These are phyloP conservation scores for Aeoliscus strigatus DNA, from an alignment of 2,797 vertebrate species.

Conservation along the genomic window DNA sequence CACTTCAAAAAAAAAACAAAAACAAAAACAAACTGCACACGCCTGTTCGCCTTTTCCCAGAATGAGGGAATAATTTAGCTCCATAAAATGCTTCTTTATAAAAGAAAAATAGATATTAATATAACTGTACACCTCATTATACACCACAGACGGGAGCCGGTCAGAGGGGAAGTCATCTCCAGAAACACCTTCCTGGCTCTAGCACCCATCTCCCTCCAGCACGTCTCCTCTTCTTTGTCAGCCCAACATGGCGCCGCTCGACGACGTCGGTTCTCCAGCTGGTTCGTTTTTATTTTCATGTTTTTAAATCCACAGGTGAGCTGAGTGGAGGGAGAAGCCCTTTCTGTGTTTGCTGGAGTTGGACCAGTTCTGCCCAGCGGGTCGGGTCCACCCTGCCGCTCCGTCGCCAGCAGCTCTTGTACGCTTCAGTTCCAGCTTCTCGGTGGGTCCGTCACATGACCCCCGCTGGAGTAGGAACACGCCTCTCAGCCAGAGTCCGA, in stretches of 20 bases:
- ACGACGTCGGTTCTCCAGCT: conserved; percentile 16
- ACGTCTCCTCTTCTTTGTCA: conserved; percentile 22
- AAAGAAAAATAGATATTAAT: conserved; percentile 79
- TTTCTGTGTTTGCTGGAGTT: conserved; percentile 19
- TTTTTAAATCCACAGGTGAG: conserved; percentile 15
- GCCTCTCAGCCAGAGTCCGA: conserved; percentile 80
- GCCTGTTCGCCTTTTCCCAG: conserved; percentile 57
- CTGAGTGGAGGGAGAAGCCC: conserved; percentile 25
- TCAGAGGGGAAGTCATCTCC: conserved; percentile 61
- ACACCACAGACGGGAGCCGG: conserved; percentile 60
- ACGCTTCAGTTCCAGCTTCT: conserved; percentile 28
- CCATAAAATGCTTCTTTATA: conserved; percentile 82
- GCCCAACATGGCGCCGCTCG: conserved; percentile 31
- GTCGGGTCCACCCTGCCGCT: conserved; percentile 29
- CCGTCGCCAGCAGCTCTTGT: conserved; percentile 32
- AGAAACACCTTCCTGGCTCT: conserved; percentile 61
- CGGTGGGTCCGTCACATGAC: neutral
- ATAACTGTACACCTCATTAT: conserved; percentile 69
- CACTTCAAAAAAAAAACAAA: conserved; percentile 29
- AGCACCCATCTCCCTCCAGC: conserved; percentile 60
- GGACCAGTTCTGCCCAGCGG: conserved; percentile 17
- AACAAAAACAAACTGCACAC: conserved; percentile 48
- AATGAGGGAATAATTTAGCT: conserved; percentile 71
- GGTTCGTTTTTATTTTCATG: neutral
- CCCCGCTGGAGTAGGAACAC: neutral